Percentiles rank a stretch among this genome's conserved stretches.
Evolutionary conservation across 2,113 vertebrate species (phyloP).

Genomic region (Hemichromis elongatus): DNA sequence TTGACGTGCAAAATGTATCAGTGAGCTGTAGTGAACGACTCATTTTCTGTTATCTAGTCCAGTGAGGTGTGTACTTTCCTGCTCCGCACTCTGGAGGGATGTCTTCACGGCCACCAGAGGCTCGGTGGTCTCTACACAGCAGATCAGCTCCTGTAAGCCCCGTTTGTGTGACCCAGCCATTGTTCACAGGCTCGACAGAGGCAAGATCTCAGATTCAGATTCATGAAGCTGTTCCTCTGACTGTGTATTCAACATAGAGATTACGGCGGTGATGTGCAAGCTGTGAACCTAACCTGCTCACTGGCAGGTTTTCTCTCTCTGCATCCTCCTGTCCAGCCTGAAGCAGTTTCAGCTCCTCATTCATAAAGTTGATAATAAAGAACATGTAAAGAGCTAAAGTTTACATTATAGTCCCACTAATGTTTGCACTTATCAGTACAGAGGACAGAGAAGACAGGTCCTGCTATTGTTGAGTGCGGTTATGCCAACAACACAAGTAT

Average conservation of each 20-base stretch:
- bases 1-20: background rate
- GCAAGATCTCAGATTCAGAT: background rate
- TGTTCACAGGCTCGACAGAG: background rate
- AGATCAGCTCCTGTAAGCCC: conserved; percentile 66
- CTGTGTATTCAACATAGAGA: background rate
- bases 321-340: background rate
- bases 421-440: background rate
- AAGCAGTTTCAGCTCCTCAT: background rate
- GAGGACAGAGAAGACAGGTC: background rate
- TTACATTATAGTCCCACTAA: background rate
- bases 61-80: conserved; percentile 67
- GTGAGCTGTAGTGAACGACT: background rate
- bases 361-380: background rate
- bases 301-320: background rate
- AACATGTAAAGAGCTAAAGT: background rate
- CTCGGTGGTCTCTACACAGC: conserved; percentile 5
- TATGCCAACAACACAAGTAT: background rate
- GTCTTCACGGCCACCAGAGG: conserved; percentile 21
- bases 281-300: background rate
- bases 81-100: conserved; percentile 67
- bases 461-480: background rate
- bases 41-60: conserved; percentile 54
- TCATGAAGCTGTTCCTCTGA: background rate
- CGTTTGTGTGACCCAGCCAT: background rate
- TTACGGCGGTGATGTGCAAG: background rate